A percentile compares a stretch with the other conserved stretches of the same genome.
Conservation (phyloP, 2,113 vertebrate genomes). For the Gallinago undulata region DNA sequence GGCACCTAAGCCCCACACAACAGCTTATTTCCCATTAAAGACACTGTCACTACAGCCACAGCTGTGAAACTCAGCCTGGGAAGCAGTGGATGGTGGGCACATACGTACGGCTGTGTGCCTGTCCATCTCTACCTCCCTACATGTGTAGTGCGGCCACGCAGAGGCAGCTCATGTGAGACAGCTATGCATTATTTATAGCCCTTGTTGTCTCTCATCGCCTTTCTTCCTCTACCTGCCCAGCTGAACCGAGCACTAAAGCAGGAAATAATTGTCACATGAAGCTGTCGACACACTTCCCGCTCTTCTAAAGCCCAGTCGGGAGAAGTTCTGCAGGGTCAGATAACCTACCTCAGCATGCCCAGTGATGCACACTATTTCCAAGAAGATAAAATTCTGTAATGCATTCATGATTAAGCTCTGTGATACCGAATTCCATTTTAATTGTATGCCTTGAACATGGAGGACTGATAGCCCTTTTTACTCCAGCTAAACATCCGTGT, state of each 20-base stretch:
- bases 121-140: neutral
- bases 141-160: accelerated
- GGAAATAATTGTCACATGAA: neutral
- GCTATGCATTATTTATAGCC: neutral
- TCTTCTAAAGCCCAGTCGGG: neutral
- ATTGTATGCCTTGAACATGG: neutral
- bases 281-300: neutral
- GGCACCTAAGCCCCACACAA: neutral
- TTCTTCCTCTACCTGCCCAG: neutral
- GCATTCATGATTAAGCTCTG: neutral
- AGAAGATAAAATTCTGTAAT: neutral
- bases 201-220: neutral
- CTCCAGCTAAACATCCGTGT: neutral
- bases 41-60: neutral
- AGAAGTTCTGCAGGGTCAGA: neutral
- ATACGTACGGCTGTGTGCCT: too few relatives aligned
- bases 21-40: neutral
- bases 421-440: neutral
- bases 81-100: accelerated
- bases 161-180: neutral
- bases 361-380: neutral
- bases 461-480: neutral
- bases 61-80: neutral
- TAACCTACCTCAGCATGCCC: neutral
- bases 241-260: neutral